Percentiles rank a stretch among this genome's conserved stretches.
phyloP scores from a whole-genome alignment of 2,797 vertebrate species.

The Tapera naevia region DNA sequence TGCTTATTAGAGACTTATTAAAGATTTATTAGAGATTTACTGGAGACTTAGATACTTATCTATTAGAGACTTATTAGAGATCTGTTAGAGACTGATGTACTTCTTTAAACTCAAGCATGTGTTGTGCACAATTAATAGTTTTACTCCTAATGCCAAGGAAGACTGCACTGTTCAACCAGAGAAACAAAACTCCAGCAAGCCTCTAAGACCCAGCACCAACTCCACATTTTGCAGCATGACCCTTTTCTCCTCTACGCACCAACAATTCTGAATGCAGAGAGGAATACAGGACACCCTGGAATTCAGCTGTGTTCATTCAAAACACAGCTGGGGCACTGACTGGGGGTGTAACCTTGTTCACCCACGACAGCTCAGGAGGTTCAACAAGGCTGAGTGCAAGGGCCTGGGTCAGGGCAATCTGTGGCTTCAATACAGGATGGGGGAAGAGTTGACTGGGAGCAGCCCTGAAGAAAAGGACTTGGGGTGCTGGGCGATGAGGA shows the following conservation, averaged over 20 bases:
- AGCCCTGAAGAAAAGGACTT: too few species aligned
- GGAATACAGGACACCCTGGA: background rate
- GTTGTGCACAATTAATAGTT: fast-evolving
- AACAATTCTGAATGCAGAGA: background rate
- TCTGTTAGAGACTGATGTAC: too few species aligned
- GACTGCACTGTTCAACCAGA: background rate
- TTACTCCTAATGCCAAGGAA: background rate
- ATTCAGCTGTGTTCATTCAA: background rate
- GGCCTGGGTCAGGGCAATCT: too few species aligned
- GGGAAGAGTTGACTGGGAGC: too few species aligned
- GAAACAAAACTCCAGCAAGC: background rate
- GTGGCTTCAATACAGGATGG: too few species aligned
- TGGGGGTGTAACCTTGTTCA: background rate
- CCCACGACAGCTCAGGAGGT: too few species aligned
- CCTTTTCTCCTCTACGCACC: background rate
- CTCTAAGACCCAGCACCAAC: background rate
- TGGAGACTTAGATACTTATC: too few species aligned
- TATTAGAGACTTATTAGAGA: too few species aligned
- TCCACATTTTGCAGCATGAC: background rate
- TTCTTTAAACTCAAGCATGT: background rate
- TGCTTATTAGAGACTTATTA: too few species aligned
- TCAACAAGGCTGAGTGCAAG: too few species aligned
- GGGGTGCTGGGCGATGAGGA: too few species aligned
- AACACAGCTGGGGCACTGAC: background rate
- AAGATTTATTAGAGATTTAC: too few species aligned